A percentile compares a stretch with the other conserved stretches of the same genome.
Evolutionary conservation across 2,113 vertebrate species (phyloP).

Genomic region (cattle (Bos taurus)): ARS-UCD2.0 NC_037336.1:97254001-97254500

Average conservation of each 20-base stretch:
- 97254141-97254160: constrained; percentile 34
- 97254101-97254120: not conserved
- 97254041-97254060: constrained; percentile 15
- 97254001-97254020: constrained; percentile 2
- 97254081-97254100: constrained; percentile 45
- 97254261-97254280: constrained; percentile 73
- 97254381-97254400: not conserved
- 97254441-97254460: not conserved
- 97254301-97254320: constrained; percentile 47
- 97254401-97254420: not conserved
- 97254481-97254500: not conserved
- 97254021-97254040: not conserved
- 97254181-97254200: not conserved
- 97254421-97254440: not conserved
- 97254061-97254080: not conserved
- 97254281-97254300: constrained; percentile 49
- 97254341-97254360: constrained; percentile 11
- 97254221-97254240: constrained; percentile 55
- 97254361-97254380: not conserved
- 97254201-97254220: not conserved
- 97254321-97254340: not conserved
- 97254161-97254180: not conserved
- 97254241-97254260: not conserved
- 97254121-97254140: not conserved
- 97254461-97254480: accelerated